phyloP scores from a whole-genome alignment of 1,140 invertebrate species.

The Hypothenemus hampei region DNA sequence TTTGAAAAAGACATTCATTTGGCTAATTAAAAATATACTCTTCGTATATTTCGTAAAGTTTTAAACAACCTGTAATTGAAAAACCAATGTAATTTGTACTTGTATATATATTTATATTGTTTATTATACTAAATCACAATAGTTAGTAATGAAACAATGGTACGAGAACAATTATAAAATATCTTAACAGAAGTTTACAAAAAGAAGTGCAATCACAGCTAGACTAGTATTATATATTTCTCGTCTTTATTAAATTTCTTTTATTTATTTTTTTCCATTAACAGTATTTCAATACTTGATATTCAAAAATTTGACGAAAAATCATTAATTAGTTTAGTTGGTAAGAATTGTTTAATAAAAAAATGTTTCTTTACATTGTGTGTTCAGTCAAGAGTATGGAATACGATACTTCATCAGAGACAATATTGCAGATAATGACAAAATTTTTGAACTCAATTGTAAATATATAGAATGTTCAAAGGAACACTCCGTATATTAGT shows the following conservation, averaged over 20 bases:
- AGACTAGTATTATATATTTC: constrained; percentile 11
- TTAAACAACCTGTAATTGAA: neutral
- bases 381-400: neutral
- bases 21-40: neutral
- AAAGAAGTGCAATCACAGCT: constrained; percentile 23
- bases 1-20: neutral
- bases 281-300: neutral
- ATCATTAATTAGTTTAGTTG: neutral
- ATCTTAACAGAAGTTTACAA: constrained; percentile 1
- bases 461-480: no score
- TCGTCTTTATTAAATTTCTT: neutral
- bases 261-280: neutral
- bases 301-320: neutral
- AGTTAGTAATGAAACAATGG: constrained; percentile 31
- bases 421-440: no score
- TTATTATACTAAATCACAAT: constrained; percentile 51
- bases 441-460: no score
- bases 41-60: neutral
- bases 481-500: no score
- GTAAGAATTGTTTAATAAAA: neutral
- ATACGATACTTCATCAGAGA: no score
- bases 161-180: neutral
- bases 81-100: neutral
- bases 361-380: neutral
- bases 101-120: constrained; percentile 2